A percentile compares a stretch with the other conserved stretches of the same genome.
phyloP scores from a whole-genome alignment of 1,140 invertebrate genomes.

The Armadillidium nasatum region DNA sequence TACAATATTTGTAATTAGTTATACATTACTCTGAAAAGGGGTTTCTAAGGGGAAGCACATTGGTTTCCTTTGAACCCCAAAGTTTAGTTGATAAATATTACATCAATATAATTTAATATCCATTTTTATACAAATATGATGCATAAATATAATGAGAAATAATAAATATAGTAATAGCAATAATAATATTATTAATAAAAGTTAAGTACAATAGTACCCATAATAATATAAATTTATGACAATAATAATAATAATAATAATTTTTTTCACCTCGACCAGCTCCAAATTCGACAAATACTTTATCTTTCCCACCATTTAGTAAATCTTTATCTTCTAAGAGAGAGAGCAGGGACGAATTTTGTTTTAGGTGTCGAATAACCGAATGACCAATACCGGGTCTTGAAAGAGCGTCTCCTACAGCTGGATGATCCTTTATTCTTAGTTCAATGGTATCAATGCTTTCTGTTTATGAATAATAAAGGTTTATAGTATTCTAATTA shows the following conservation, averaged over 20 bases:
- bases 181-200: not conserved
- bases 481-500: too few relatives aligned
- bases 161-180: not conserved
- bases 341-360: not conserved
- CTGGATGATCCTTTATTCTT: not conserved
- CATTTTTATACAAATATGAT: too few relatives aligned
- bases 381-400: not conserved
- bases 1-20: too few relatives aligned
- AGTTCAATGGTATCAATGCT: not conserved
- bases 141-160: not conserved
- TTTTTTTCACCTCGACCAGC: not conserved
- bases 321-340: not conserved
- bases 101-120: not conserved
- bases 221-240: too few relatives aligned
- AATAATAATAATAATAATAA: not conserved
- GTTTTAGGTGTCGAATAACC: not conserved
- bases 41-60: too few relatives aligned
- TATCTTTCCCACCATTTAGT: not conserved
- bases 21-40: too few relatives aligned
- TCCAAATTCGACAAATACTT: constrained; percentile 8
- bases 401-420: not conserved
- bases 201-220: too few relatives aligned
- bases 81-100: too few relatives aligned
- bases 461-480: not conserved
- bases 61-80: too few relatives aligned